These are phyloP conservation scores for Heliocidaris tuberculata DNA, from an alignment of 35 echinoderm and acorn worm species.

Conservation along the genomic window DNA sequence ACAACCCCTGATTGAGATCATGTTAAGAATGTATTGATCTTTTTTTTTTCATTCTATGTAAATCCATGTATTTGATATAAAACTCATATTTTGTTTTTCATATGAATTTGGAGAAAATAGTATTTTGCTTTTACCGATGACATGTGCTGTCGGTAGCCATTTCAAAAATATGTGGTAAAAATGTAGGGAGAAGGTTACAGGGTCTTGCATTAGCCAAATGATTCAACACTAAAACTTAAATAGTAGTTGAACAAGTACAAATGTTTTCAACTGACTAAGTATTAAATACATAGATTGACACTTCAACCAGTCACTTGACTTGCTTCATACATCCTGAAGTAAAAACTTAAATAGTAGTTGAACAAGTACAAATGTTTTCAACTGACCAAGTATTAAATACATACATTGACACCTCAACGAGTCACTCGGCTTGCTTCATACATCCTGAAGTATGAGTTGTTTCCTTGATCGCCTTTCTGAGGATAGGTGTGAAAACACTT, in stretches of 20 bases:
- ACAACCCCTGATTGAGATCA: no score
- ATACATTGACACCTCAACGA: background rate
- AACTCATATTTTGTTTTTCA: no score
- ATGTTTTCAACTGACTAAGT: background rate
- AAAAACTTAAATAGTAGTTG: background rate
- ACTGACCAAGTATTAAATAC: background rate
- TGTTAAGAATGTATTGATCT: no score
- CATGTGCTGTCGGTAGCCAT: no score
- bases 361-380: background rate
- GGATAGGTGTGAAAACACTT: slow-evolving; percentile 31
- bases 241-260: background rate
- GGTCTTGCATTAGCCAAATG: no score
- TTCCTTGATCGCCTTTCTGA: background rate
- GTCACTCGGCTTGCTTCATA: background rate
- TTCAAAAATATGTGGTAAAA: no score
- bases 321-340: background rate
- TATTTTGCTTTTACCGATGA: no score
- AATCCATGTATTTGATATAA: no score
- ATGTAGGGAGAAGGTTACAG: no score
- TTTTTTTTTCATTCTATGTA: no score
- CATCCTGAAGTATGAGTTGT: background rate
- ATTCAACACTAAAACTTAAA: no score
- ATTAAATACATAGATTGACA: background rate
- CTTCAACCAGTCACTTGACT: background rate
- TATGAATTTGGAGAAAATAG: no score